Percentiles rank a stretch among this genome's conserved stretches.
Evolutionary conservation across 2,888 invertebrate genomes (phyloP).

Genomic region (Pandemis heparana): DNA sequence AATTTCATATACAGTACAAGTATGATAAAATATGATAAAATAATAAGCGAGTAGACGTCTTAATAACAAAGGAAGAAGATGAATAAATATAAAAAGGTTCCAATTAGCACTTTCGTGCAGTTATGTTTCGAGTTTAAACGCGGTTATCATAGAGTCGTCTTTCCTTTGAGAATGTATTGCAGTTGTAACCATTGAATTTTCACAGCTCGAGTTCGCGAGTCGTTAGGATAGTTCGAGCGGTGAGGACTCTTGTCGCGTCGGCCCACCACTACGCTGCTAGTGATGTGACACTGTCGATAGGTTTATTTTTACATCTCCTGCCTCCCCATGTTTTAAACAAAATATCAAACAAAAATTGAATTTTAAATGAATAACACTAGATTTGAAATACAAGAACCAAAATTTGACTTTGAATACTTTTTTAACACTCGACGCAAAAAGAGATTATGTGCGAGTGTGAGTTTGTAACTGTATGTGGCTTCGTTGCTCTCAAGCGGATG

Average conservation of each 20-base stretch:
- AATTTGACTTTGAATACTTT: too few relatives aligned
- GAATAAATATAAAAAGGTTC: background rate
- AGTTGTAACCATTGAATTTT: background rate
- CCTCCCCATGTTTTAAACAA: too few relatives aligned
- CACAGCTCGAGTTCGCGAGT: slow-evolving; percentile 21
- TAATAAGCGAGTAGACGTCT: slow-evolving; percentile 24
- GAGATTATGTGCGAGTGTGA: too few relatives aligned
- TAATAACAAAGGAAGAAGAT: slow-evolving; percentile 24
- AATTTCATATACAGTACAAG: background rate
- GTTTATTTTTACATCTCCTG: too few relatives aligned
- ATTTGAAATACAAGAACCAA: too few relatives aligned
- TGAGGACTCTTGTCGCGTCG: slow-evolving; percentile 28
- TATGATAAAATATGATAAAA: slow-evolving; percentile 32
- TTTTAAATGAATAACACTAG: too few relatives aligned
- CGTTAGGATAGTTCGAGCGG: slow-evolving; percentile 36
- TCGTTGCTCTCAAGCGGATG: too few relatives aligned
- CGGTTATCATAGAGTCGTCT: background rate
- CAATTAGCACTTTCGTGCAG: background rate
- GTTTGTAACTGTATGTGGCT: too few relatives aligned
- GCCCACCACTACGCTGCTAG: slow-evolving; percentile 26
- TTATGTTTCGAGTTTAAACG: background rate
- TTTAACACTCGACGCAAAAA: too few relatives aligned
- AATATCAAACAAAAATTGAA: too few relatives aligned
- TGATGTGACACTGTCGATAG: slow-evolving; percentile 1
- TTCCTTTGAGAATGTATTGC: background rate